Base-by-base conservation (phyloP, 2,888 invertebrate genomes). In the Tiphia femorata region DNA sequence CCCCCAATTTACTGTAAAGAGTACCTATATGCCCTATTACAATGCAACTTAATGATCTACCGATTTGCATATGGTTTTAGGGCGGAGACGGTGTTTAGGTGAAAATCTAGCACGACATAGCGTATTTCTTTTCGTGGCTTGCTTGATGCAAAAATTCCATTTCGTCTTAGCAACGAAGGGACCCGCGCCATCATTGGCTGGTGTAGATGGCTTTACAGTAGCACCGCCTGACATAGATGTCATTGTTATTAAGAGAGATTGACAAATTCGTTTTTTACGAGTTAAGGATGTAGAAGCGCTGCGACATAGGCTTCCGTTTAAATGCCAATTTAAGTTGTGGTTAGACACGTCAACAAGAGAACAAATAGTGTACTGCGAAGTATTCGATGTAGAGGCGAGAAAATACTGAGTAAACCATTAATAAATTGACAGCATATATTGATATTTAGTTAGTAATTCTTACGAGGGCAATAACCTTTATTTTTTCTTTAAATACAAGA, bases 101-200 rank as follows among this genome's bases (percentile, higher is more conserved):
- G 94, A 95, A 76, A 87, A 88, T 1, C 81, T 94, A 58, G 92
- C 92, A 0, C 90, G 90, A 71, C 91, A 92, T 67, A 94, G 92
- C 72, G 86, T 94, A 41, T 94, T 94, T 75, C 81, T 94, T 20
- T 92, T 94, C 70, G 88, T 89, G 0, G 88, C 92, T 0, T 87
- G 90, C 0, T 84, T 94, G 67, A 83, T 94, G 64, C 94, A 94
- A 81, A 88, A 86, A 71, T 94, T 91, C 70, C 87, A 87, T 1
- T 90, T 94, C 73, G 78, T 86, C 2, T 84, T 90, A 0, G 87
- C 88, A 0, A 88, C 91, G 0, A 91, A 89, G 0, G 86, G 89
- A 62, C 83, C 85, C 0, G 79, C 87, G 55, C 92, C 92, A 0
- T 35, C 20, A 3, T 84, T 88, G 17, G 87, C 88, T 25, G 90